Evolutionary conservation across 2,888 invertebrate genomes (phyloP), one percentile per base, ranked within the genome.

Genomic region (Heliconius sara): DNA sequence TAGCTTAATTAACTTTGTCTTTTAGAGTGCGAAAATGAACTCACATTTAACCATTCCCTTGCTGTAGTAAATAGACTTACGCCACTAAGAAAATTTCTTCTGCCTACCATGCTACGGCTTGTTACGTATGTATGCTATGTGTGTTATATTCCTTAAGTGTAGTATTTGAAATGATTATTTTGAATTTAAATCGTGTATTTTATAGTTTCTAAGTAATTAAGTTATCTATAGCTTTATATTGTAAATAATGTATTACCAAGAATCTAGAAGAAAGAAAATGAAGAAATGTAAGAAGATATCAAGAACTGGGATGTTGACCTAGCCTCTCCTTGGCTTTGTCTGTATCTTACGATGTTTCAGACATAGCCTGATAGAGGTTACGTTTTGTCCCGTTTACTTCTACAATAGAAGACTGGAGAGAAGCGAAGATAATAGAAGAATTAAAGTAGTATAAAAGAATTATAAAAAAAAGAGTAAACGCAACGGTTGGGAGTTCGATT

Each of bases 261-360:
- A 57, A 57, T 2, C 57, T 16, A n/a, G 60, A 60, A 60, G 60
- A 60, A 22, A 30, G 27, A 27, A 47, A 57, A 67, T 52, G 2
- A 76, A 12, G 43, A 67, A 74, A 80, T 72, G 25, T 63, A 65
- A 30, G 78, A 82, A 81, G 76, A 63, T 60, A n/a, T 19, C 65
- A 57, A 72, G 60, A 43, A 76, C 80, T 81, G 91, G 94, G 92
- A 90, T 86, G 78, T 91, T 92, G 93, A 94, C 95, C 92, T 95
- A 95, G 95, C 95, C 95, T 95, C 95, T 95, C 95, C 95, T 95
- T 95, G 95, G 95, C 95, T 95, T 95, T 95, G 95, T 95, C 95
- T 95, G 95, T 95, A 87, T 92, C 88, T 87, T 86, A 34, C 83
- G 85, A 88, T 88, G 86, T 88, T 88, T 95, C 95, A 95, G 95